These are phyloP conservation scores for Saturnia japonica DNA, from an alignment of 2,888 invertebrate genomes.

Conservation along the genomic window DNA sequence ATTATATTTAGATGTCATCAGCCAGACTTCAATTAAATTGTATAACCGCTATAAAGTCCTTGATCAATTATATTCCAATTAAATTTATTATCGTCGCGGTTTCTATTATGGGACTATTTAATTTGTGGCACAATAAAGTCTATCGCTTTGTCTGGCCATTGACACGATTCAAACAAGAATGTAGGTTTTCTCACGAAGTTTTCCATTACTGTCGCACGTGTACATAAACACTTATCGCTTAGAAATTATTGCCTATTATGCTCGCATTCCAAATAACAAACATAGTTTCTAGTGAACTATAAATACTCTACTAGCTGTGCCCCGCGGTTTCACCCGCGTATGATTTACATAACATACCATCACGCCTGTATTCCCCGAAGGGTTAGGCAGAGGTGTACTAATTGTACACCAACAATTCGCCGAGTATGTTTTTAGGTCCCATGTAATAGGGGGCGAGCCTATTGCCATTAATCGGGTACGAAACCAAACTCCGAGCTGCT, in stretches of 20 bases:
- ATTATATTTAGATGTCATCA: too few species aligned
- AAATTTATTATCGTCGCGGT: slow-evolving; percentile 33
- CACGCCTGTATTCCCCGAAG: too few species aligned
- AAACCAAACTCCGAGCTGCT: too few species aligned
- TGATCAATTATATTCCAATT: not conserved
- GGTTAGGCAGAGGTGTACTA: too few species aligned
- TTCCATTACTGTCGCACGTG: slow-evolving; percentile 10
- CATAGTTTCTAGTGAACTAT: not conserved
- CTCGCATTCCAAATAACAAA: not conserved
- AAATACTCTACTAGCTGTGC: too few species aligned
- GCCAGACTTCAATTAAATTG: not conserved
- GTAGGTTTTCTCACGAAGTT: slow-evolving; percentile 4
- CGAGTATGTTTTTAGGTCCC: too few species aligned
- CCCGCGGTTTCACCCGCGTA: too few species aligned
- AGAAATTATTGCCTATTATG: not conserved
- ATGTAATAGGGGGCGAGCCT: too few species aligned
- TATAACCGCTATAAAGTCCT: not conserved
- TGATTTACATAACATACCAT: too few species aligned
- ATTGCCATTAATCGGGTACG: too few species aligned
- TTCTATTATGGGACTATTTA: not conserved
- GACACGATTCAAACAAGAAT: slow-evolving; percentile 1
- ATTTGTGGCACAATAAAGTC: slow-evolving; percentile 21
- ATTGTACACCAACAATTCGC: too few species aligned
- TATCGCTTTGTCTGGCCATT: slow-evolving; percentile 1
- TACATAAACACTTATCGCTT: not conserved